Evolutionary conservation across 1,140 invertebrate genomes (phyloP), one percentile per base, ranked within the genome.

Genomic region (Eueides isabella): DNA sequence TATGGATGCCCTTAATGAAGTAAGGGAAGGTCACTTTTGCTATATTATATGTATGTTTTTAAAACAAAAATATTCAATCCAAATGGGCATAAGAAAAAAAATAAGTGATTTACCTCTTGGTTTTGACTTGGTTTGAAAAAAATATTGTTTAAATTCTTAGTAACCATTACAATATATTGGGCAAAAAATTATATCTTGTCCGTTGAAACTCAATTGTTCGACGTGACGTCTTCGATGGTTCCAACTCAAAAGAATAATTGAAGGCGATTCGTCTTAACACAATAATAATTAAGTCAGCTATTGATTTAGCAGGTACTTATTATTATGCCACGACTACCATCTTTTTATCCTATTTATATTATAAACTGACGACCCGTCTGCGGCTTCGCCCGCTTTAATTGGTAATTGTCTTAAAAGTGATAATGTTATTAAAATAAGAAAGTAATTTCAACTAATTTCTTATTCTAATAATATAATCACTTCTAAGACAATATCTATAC

Each of bases 271-370:
- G 33, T 68, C 4, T 67, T 77, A 81, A 80, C 76, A 78, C 70
- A 83, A 83, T 79, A 81, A 77, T 75, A 76, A 74, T 83, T 81
- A 75, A 79, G 72, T 83, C 74, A 83, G 63, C 69, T 75, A 69
- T 85, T 72, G 76, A 85, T 80, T 75, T 64, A 44, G 41, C n/a
- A 26, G 23, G 11, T 55, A 55, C 9, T 2, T 55, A 19, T 16
- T 55, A 9, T 26, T 55, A 55, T 55, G 7, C 19, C 44, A 55
- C 16, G 48, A 26, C 2, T 6, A 65, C 29, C 41, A 31, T 30
- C 61, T 67, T 23, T 30, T n/a, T n/a, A n/a, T n/a, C n/a, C n/a
- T n/a, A n/a, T n/a, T n/a, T n/a, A n/a, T n/a, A n/a, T n/a, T n/a
- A n/a, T n/a, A n/a, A n/a, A n/a, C n/a, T n/a, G n/a, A n/a, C n/a